Conservation (phyloP, 2,113 vertebrate genomes). For the Paradisaea rubra region DNA sequence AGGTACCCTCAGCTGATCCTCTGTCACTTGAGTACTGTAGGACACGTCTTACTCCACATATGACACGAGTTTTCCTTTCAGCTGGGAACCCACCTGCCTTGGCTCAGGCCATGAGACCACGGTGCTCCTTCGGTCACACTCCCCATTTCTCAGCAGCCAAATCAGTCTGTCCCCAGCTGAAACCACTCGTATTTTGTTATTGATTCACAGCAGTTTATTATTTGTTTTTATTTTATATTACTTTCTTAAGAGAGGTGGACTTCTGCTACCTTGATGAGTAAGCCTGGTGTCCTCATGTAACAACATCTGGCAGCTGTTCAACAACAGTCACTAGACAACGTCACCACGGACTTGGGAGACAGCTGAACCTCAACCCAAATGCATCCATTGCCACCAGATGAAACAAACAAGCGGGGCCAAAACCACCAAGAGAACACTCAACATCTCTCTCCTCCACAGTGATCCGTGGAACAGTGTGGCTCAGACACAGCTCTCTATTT, state of each 20-base stretch:
- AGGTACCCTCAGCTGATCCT: neutral
- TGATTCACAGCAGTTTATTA: neutral
- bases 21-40: neutral
- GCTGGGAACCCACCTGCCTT: neutral
- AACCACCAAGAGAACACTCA: neutral
- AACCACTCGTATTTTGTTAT: neutral
- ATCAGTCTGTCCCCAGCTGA: neutral
- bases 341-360: neutral
- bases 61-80: neutral
- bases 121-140: fast-evolving
- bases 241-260: neutral
- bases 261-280: neutral
- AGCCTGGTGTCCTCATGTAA: neutral
- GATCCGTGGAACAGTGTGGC: fast-evolving
- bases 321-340: neutral
- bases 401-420: neutral
- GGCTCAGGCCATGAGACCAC: neutral
- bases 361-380: neutral
- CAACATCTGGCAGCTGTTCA: neutral
- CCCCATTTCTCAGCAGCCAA: neutral
- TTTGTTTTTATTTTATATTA: neutral
- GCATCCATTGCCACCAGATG: neutral
- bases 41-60: neutral
- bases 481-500: neutral
- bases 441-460: neutral